Base-by-base conservation (phyloP, 2,113 vertebrate genomes). In the Chlamydotis undulata region DNA sequence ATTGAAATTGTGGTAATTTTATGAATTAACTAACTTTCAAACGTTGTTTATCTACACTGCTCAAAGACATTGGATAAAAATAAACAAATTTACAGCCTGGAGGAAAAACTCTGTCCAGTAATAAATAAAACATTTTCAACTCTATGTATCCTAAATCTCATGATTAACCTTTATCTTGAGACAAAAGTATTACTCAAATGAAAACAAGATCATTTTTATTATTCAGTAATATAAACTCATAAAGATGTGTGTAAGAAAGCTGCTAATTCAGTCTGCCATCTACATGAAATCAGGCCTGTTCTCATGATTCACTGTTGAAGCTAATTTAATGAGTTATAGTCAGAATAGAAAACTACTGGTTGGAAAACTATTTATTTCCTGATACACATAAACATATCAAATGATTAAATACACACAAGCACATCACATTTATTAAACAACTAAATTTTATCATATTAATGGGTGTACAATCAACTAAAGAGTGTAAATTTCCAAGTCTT, bases 81-180 rank as follows among this genome's bases (percentile, higher is more conserved):
- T 33, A 82, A 50, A 64, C 18, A 70, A 55, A 94, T 82, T 93
- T 93, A 73, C 33, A 93, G 33, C 37, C 49, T 49, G 45, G 43
- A 79, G 22, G 25, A 90, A 25, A 83, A 95, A 92, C 14, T 87
- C 63, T 57, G 39, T 50, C 60, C 57, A 37, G 25, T 65, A 85
- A 69, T 80, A 93, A 89, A 86, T 57, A 87, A 68, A 87, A 77
- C n/a, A 84, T 83, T 78, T 93, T 93, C 47, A 70, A 31, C 39
- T 90, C 56, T 70, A 63, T 39, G 28, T 63, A 71, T 68, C 43
- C 52, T 49, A 94, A 75, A 80, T 9, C 67, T 86, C 43, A 90
- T 88, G 67, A 92, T 93, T 90, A 93, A 87, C 64, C 13, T 89
- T 75, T 64, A 60, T 93, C 65, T 82, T 63, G 47, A 85, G 50